Percentiles rank a stretch among this genome's conserved stretches.
These are phyloP conservation scores for Dendrocopos noguchii DNA, from an alignment of 2,113 vertebrate species.

Conservation along the genomic window DNA sequence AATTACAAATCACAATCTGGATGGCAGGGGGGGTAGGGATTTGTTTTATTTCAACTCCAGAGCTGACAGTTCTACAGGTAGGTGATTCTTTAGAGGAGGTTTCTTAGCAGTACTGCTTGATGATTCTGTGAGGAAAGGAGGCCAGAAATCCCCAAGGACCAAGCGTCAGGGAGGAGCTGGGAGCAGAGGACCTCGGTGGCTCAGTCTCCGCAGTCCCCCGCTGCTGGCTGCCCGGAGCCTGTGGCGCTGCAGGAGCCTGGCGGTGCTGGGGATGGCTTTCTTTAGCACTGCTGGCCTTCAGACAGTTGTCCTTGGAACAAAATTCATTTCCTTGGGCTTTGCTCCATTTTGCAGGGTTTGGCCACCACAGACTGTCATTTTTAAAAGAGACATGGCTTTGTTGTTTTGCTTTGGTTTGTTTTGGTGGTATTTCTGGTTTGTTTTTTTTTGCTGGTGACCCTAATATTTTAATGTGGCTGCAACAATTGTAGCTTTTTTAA, in stretches of 20 bases:
- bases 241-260: background rate
- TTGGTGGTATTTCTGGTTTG: background rate
- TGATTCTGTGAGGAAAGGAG: background rate
- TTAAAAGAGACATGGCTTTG: background rate
- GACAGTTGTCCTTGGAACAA: constrained; percentile 32
- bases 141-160: accelerated
- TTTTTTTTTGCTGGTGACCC: background rate
- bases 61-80: background rate
- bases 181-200: accelerated
- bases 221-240: background rate
- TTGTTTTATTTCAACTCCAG: background rate
- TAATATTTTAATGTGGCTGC: background rate
- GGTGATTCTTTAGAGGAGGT: background rate
- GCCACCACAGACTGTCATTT: background rate
- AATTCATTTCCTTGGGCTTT: background rate
- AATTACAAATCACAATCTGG: constrained; percentile 52
- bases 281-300: background rate
- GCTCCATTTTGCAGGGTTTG: constrained; percentile 13
- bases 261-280: background rate
- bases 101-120: background rate
- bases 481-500: background rate
- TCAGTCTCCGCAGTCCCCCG: accelerated
- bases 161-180: background rate
- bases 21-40: background rate
- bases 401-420: background rate